Evolutionary conservation across 2,113 vertebrate genomes (phyloP), one percentile per base, ranked within the genome.

Genomic region (Caretta caretta): DNA sequence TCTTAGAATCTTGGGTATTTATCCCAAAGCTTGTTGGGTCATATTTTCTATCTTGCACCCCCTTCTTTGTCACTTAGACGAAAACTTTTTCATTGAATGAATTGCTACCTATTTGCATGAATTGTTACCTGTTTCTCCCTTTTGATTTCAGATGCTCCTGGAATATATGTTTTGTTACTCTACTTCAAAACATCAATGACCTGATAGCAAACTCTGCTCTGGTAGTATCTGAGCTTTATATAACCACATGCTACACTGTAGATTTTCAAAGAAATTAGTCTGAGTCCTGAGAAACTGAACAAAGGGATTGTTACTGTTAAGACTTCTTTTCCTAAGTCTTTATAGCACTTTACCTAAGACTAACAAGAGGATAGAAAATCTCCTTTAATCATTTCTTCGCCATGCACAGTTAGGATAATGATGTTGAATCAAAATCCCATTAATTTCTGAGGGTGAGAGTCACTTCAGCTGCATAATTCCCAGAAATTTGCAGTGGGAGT

Each of bases 181-280:
- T 84, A 42, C 69, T 97, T 96, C 72, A 96, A 92, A 97, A 97
- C 42, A 86, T 85, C n/a, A 90, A 10, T 87, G 27, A 8, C 59
- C 24, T 89, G 8, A 49, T 62, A 25, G n/a, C 62, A 87, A 93
- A 88, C 6, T 51, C 4, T 89, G 5, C 31, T 86, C 75, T 87
- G 53, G 10, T 84, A 42, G 53, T 54, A 29, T 7, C 31, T 96
- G 25, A 92, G 46, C 56, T 92, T 96, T 83, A 81, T 4, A 86
- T 78, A 79, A 53, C 46, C 83, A 88, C 24, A 25, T 84, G 83
- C 79, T 87, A 80, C 94, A 96, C 59, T 88, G 11, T 51, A 93
- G 20, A 91, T 96, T 42, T 92, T 97, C 59, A 87, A 83, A 91
- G 89, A 96, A 89, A 95, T 50, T 93, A 90, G 83, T 78, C 94